Evolutionary conservation across 2,113 vertebrate genomes (phyloP).

Genomic region (Amazona vittata): DNA sequence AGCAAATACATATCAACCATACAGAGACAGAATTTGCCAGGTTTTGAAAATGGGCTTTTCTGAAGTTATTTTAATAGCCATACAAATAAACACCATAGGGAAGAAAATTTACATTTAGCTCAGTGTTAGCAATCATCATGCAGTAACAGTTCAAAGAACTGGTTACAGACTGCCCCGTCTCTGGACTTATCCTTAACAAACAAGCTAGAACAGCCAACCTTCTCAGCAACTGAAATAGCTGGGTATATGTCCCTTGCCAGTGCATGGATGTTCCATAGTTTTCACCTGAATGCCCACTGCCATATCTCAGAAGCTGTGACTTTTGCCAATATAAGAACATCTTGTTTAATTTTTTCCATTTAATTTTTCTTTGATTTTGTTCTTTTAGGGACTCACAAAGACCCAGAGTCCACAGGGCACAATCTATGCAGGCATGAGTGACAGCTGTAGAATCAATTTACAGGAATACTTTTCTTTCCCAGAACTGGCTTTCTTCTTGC

Average conservation of each 20-base stretch:
- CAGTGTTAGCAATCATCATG: neutral
- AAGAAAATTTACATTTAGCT: neutral
- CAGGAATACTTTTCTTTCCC: neutral
- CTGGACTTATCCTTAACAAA: neutral
- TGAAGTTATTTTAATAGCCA: neutral
- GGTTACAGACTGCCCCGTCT: neutral
- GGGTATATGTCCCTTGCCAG: neutral
- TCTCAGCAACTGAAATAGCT: neutral
- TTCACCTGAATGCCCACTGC: neutral
- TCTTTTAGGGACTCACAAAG: neutral
- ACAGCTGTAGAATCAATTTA: neutral
- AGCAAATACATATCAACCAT: neutral
- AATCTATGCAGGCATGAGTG: slow-evolving; percentile 17
- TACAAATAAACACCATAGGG: accelerated
- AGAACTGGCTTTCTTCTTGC: neutral
- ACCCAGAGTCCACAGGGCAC: neutral
- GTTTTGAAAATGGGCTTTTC: neutral
- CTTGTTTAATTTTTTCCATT: neutral
- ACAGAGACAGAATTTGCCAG: neutral
- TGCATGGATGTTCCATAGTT: neutral
- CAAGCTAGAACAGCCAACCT: neutral
- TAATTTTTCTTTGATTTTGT: neutral
- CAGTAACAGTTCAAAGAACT: neutral
- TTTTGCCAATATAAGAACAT: neutral
- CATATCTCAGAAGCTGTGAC: neutral